Percentiles rank a stretch among this genome's conserved stretches.
Evolutionary conservation across 2,888 invertebrate genomes (phyloP).

Genomic region (Meta bourneti): DNA sequence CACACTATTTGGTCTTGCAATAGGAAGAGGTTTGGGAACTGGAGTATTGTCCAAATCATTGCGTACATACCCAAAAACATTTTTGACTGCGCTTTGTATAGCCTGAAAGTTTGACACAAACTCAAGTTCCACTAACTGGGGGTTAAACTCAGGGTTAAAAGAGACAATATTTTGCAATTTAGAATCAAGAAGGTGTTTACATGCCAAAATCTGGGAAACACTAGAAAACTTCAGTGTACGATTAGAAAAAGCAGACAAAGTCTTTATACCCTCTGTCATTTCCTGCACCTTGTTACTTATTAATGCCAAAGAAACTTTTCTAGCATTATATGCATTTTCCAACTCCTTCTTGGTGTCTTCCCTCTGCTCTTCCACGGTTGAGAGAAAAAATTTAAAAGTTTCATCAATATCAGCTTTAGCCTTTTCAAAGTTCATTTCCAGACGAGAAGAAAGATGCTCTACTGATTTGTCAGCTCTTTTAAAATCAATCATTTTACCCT

Average conservation of each 20-base stretch:
- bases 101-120: constrained; percentile 98
- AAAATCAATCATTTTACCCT: constrained; percentile 92
- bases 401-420: constrained; percentile 88
- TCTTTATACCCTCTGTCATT: constrained; percentile 92
- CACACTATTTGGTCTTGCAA: constrained; percentile 89
- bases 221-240: constrained; percentile 93
- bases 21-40: constrained; percentile 87
- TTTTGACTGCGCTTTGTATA: constrained; percentile 93
- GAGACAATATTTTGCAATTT: constrained; percentile 91
- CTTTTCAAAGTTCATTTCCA: constrained; percentile 82
- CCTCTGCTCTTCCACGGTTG: constrained; percentile 97
- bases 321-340: constrained; percentile 94
- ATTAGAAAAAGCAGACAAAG: constrained; percentile 96
- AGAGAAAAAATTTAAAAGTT: constrained; percentile 96
- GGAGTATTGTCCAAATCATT: constrained; percentile 83
- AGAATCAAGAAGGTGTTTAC: constrained; percentile 94
- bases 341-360: constrained; percentile 96
- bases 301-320: constrained; percentile 91
- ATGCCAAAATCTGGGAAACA: constrained; percentile 93
- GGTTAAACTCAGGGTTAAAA: constrained; percentile 90
- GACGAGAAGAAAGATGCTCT: constrained; percentile 88
- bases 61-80: constrained; percentile 97
- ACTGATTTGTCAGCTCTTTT: constrained; percentile 88
- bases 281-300: constrained; percentile 95
- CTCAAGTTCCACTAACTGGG: constrained; percentile 93